Evolutionary conservation across 1,140 invertebrate genomes (phyloP).

Genomic region (Harpegnathos saltator): DNA sequence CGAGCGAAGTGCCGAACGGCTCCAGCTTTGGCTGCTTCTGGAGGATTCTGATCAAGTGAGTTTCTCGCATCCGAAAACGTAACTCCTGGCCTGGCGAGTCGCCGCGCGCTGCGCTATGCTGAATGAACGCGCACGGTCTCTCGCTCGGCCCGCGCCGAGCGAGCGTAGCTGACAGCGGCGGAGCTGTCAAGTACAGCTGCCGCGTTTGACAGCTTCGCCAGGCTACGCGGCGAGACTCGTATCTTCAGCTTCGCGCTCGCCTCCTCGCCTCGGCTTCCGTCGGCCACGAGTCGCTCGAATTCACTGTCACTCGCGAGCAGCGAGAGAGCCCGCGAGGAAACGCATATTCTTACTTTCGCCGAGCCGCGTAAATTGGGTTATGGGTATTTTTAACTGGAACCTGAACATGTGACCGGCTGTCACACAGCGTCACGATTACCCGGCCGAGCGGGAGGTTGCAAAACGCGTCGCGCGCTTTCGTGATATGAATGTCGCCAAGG

Average conservation of each 20-base stretch:
- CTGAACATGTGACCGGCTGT: slow-evolving; percentile 1
- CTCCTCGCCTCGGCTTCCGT: too few species aligned
- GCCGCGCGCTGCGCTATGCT: slow-evolving; percentile 3
- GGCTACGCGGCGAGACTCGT: slow-evolving; percentile 62
- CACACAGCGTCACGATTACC: neutral
- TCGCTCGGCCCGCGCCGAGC: neutral
- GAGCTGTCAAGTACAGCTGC: slow-evolving; percentile 29
- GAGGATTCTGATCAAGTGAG: slow-evolving; percentile 94
- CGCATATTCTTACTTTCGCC: slow-evolving; percentile 49
- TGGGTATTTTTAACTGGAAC: slow-evolving; percentile 42
- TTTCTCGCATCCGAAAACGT: slow-evolving; percentile 72
- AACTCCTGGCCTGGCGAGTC: too few species aligned
- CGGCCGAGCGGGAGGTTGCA: slow-evolving; percentile 28
- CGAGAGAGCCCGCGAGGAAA: neutral
- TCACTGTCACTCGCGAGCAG: neutral
- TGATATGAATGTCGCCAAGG: slow-evolving; percentile 55
- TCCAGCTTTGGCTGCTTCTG: slow-evolving; percentile 96
- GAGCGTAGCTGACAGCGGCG: neutral
- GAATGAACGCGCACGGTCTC: neutral
- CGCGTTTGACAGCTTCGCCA: slow-evolving; percentile 46
- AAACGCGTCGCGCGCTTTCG: slow-evolving; percentile 39
- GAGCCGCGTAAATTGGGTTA: slow-evolving; percentile 14
- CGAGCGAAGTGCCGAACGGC: slow-evolving; percentile 94
- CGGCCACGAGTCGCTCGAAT: neutral
- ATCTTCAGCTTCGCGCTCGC: neutral